Evolutionary conservation across 2,113 vertebrate genomes (phyloP), one percentile per base, ranked within the genome.

Genomic region (Myanophis thanlyinensis): DNA sequence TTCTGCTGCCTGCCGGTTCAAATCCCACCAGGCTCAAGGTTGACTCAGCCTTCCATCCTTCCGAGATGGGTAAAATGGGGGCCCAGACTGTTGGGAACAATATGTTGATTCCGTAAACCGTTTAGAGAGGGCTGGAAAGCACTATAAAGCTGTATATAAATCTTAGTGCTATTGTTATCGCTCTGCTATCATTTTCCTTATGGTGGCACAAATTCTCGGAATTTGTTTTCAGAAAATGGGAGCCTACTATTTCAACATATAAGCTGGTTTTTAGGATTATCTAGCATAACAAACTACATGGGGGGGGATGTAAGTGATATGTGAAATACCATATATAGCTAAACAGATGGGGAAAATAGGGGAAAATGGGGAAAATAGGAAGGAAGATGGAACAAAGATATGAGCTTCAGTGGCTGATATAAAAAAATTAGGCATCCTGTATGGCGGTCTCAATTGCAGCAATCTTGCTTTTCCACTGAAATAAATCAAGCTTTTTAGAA

Each of bases 141-240:
- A n/a, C n/a, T n/a, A n/a, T n/a, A n/a, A n/a, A n/a, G n/a, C n/a
- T n/a, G n/a, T n/a, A n/a, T n/a, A n/a, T n/a, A n/a, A n/a, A n/a
- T n/a, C n/a, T n/a, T n/a, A n/a, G n/a, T n/a, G n/a, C n/a, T n/a
- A n/a, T n/a, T n/a, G n/a, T n/a, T n/a, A n/a, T n/a, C n/a, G n/a
- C n/a, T 87, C 94, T 3, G 0, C 12, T 0, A 0, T 44, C 92
- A 40, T 96, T 94, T 94, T 97, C 90, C 85, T 96, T 97, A 93
- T 94, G 92, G 90, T 93, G 93, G 94, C 85, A 52, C 91, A 47
- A 94, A 92, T 56, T 96, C 94, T 95, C 88, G 91, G 40, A 90
- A 89, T 95, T 89, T 51, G 48, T 92, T 94, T 95, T 94, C 87
- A 89, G 95, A 92, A 95, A 56, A 40, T 84, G 91, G 73, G 52